Conservation (phyloP, 2,113 vertebrate species). For the Lophura nycthemera region DNA sequence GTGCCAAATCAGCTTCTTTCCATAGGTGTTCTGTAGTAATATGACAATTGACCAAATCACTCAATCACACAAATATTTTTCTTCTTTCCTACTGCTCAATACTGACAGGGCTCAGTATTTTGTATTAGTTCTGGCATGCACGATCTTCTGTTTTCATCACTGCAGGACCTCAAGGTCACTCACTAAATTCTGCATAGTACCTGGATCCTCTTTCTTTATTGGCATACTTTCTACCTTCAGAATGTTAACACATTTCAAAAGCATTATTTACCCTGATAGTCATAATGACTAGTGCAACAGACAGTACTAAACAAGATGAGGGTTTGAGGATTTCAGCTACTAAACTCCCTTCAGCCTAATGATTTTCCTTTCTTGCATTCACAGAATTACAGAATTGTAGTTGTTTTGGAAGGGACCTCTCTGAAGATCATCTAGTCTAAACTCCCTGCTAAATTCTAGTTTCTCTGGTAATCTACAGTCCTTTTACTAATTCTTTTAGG, state of each 20-base stretch:
- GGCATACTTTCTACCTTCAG: neutral
- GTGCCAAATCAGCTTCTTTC: neutral
- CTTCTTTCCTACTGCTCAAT: neutral
- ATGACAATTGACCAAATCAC: neutral
- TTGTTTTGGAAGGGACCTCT: too few relatives aligned
- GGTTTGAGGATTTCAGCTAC: neutral
- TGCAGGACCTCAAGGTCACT: neutral
- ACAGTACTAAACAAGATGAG: neutral
- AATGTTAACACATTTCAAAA: neutral
- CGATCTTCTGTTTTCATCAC: neutral
- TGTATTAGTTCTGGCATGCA: neutral
- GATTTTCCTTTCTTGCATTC: neutral
- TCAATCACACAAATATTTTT: rapidly evolving
- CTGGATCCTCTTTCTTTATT: neutral
- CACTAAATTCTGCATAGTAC: neutral
- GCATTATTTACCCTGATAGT: rapidly evolving
- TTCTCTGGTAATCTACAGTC: neutral
- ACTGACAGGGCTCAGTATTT: neutral
- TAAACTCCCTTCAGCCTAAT: neutral
- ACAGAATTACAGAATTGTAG: too few relatives aligned
- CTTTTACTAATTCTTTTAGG: neutral
- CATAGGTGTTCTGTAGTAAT: neutral
- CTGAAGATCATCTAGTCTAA: too few relatives aligned
- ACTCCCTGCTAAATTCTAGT: neutral
- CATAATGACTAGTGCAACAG: neutral